Conservation (phyloP, 2,113 vertebrate species). For the Sylvilagus bachmani region DNA sequence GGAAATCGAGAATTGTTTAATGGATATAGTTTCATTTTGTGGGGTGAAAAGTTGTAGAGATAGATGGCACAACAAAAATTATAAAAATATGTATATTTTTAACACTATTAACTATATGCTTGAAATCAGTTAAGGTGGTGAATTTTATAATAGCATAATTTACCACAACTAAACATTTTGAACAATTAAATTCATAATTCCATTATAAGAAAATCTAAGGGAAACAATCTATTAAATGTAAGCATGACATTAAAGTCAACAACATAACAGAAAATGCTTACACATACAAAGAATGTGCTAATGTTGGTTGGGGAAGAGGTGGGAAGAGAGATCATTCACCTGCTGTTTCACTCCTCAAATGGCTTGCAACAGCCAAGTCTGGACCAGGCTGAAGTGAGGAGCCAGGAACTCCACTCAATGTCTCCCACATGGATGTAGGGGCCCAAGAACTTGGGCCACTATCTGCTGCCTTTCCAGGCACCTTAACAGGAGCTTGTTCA, state of each 20-base stretch:
- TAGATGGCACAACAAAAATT: neutral
- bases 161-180: conserved; percentile 12
- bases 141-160: conserved; percentile 1
- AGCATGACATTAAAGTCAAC: conserved; percentile 46
- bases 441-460: too few relatives aligned
- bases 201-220: neutral
- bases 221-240: conserved; percentile 14
- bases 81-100: neutral
- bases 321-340: too few relatives aligned
- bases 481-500: too few relatives aligned
- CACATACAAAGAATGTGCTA: conserved; percentile 5
- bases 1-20: neutral
- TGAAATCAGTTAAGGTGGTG: neutral
- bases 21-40: neutral
- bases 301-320: neutral
- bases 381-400: too few relatives aligned
- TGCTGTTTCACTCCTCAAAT: too few relatives aligned
- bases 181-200: conserved; percentile 29
- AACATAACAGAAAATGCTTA: neutral
- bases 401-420: too few relatives aligned
- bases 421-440: too few relatives aligned
- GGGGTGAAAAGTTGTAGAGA: neutral
- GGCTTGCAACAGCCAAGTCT: too few relatives aligned
- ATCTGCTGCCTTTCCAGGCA: too few relatives aligned
- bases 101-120: neutral